A percentile compares a stretch with the other conserved stretches of the same genome.
phyloP scores from a whole-genome alignment of 2,797 vertebrate genomes.

The Lemur catta region DNA sequence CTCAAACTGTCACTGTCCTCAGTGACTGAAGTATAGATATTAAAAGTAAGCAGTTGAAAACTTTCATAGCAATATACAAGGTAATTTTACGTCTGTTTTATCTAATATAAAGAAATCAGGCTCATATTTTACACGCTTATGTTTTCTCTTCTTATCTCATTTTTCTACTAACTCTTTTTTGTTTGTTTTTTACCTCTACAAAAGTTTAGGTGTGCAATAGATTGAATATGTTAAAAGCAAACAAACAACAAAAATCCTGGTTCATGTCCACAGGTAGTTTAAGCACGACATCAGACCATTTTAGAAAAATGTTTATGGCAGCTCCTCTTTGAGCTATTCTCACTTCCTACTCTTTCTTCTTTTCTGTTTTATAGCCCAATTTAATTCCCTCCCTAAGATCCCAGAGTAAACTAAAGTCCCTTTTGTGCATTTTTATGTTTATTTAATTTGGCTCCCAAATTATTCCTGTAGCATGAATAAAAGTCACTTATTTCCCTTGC shows the following conservation, averaged over 20 bases:
- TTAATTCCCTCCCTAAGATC: background rate
- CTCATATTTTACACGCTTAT: background rate
- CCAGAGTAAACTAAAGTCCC: background rate
- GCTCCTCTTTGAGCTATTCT: background rate
- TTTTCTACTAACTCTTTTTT: background rate
- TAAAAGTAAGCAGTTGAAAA: background rate
- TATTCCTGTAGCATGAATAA: background rate
- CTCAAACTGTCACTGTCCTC: background rate
- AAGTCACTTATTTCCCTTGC: background rate
- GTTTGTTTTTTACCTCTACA: background rate
- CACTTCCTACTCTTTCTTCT: background rate
- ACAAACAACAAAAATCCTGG: background rate
- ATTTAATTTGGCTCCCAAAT: background rate
- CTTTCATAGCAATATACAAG: background rate
- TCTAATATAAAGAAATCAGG: background rate
- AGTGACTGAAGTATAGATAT: background rate
- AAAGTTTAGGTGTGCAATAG: background rate
- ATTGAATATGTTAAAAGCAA: background rate
- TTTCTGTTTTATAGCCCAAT: background rate
- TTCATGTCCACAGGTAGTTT: background rate
- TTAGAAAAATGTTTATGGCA: background rate
- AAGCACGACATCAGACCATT: background rate
- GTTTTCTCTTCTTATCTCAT: background rate
- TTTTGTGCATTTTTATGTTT: background rate
- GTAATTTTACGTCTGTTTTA: background rate